Evolutionary conservation across 2,797 vertebrate genomes (phyloP), one percentile per base, ranked within the genome.

Genomic region (Rhynchotus rufescens): DNA sequence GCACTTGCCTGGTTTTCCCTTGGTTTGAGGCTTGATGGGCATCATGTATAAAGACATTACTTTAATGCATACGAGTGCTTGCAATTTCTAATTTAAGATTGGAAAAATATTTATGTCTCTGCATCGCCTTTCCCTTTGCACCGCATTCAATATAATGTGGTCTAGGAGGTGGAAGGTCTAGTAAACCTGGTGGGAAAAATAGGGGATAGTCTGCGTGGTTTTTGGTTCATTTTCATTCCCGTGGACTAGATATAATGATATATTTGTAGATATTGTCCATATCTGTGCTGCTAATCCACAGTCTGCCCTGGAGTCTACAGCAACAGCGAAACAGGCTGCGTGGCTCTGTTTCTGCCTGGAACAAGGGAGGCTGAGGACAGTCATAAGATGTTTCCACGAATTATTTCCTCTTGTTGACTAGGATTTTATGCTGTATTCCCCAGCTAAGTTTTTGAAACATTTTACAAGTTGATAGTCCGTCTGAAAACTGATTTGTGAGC

Each of bases 261-360:
- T 23, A 0, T 22, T 4, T 2, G 0, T 7, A 9, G 1, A 23
- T 14, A 34, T 11, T 75, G 45, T 32, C 42, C 28, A 0, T 34
- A 1, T 17, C 38, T 12, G 28, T 15, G 10, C 38, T 47, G 25
- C 26, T 26, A 15, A n/a, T 0, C 2, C 8, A 52, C 56, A 4
- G 1, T 52, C 11, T 15, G 22, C 26, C 19, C 5, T 0, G 3
- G 49, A 4, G 38, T 15, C 14, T 1, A 2, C 38, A 30, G 38
- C 30, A 2, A 13, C 5, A 34, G 19, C 4, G 5, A 7, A 32
- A 9, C 49, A 19, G 20, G 9, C 38, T 71, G n/a, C 10, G 0
- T 15, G 74, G 45, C 49, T 90, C 21, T 12, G 10, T 0, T 30
- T 36, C 74, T 28, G 67, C 57, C 65, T 19, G 56, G 12, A 38